Evolutionary conservation across 2,113 vertebrate species (phyloP).

Genomic region (Burhinus bistriatus): DNA sequence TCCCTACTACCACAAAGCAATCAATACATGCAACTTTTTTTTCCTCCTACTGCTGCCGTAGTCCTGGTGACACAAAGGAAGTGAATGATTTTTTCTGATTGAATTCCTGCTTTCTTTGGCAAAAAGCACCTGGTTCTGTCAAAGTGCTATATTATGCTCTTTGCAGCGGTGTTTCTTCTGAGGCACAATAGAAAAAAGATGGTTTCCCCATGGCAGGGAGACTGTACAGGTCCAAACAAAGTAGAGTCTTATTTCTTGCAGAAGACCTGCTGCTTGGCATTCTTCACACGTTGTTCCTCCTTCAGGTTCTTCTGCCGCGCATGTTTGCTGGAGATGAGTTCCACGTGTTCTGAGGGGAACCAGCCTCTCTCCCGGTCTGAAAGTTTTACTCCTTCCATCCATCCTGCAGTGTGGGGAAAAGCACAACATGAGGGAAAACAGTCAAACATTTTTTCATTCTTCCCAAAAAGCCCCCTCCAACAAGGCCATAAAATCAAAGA

Average conservation of each 20-base stretch:
- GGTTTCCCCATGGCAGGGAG: neutral
- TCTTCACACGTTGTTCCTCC: slow-evolving; percentile 88
- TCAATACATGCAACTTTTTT: slow-evolving; percentile 10
- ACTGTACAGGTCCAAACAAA: neutral
- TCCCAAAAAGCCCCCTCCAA: neutral
- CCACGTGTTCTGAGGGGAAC: slow-evolving; percentile 85
- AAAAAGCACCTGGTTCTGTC: neutral
- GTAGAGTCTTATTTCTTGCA: slow-evolving; percentile 57
- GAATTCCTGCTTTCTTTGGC: slow-evolving; percentile 45
- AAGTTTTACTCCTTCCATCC: slow-evolving; percentile 90
- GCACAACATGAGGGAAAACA: neutral
- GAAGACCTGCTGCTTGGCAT: slow-evolving; percentile 79
- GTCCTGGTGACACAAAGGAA: slow-evolving; percentile 2
- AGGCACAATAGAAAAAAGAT: neutral
- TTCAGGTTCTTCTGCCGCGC: slow-evolving; percentile 85
- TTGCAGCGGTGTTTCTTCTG: neutral
- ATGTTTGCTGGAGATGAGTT: slow-evolving; percentile 81
- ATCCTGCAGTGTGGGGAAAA: slow-evolving; percentile 74
- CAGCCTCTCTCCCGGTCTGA: slow-evolving; percentile 91
- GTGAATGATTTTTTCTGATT: neutral
- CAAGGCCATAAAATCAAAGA: neutral
- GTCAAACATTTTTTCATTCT: neutral
- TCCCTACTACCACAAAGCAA: slow-evolving; percentile 38
- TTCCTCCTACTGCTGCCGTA: neutral
- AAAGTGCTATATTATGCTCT: slow-evolving; percentile 25